Percentiles rank a stretch among this genome's conserved stretches.
Conservation (phyloP, 1,140 invertebrate species). For the Rhysida immarginata region DNA sequence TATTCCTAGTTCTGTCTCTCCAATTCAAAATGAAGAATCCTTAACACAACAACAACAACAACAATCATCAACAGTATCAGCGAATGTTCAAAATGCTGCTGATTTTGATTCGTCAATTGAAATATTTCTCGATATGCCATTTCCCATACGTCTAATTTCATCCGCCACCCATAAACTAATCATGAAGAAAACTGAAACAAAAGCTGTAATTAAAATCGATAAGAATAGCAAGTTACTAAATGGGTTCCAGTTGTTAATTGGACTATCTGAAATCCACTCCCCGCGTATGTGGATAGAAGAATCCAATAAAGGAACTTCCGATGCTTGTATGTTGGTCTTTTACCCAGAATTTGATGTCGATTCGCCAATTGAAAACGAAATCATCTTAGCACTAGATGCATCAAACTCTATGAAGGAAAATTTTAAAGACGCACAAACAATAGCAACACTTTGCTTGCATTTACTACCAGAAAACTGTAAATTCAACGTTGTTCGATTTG, state of each 20-base stretch:
- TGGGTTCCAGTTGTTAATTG: slow-evolving; percentile 4
- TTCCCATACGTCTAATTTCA: background rate
- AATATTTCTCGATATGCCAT: slow-evolving; percentile 5
- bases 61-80: too few relatives aligned
- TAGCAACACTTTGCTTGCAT: slow-evolving; percentile 3
- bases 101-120: background rate
- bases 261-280: slow-evolving; percentile 2
- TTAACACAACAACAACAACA: too few relatives aligned
- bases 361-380: background rate
- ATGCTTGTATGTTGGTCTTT: too few relatives aligned
- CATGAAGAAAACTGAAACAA: background rate
- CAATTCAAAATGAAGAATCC: background rate
- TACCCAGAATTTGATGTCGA: slow-evolving; percentile 3
- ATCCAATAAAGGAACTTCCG: background rate
- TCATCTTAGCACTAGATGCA: slow-evolving; percentile 1
- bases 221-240: background rate
- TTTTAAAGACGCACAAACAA: background rate
- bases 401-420: slow-evolving; percentile 6
- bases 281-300: slow-evolving; percentile 9
- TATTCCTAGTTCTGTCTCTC: background rate
- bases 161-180: slow-evolving; percentile 4
- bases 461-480: background rate
- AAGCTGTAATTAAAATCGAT: background rate
- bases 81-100: background rate
- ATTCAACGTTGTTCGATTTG: slow-evolving; percentile 7